A percentile compares a stretch with the other conserved stretches of the same genome.
phyloP scores from a whole-genome alignment of 2,888 invertebrate species.

The Arge pagana region DNA sequence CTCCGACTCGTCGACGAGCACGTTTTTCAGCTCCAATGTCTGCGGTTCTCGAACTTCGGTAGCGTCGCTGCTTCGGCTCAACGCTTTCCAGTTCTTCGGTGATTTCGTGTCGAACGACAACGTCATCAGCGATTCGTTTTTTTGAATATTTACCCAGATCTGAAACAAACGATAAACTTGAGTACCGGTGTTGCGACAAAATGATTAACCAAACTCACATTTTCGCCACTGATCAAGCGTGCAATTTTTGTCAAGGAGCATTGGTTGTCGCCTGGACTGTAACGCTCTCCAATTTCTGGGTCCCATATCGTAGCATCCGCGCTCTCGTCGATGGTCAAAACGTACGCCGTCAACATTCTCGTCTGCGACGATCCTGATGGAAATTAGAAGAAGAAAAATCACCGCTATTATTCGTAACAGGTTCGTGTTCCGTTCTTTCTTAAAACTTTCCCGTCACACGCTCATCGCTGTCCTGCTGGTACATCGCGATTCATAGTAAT shows the following conservation, averaged over 20 bases:
- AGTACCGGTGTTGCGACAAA: neutral
- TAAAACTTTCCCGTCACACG: no score
- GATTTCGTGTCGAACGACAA: slow-evolving; percentile 47
- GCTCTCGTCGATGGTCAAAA: slow-evolving; percentile 43
- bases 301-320: slow-evolving; percentile 47
- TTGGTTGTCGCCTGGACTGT: slow-evolving; percentile 47
- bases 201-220: slow-evolving; percentile 38
- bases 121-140: slow-evolving; percentile 41
- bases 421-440: no score
- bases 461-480: no score
- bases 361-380: slow-evolving; percentile 49
- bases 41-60: slow-evolving; percentile 39
- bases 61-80: slow-evolving; percentile 33
- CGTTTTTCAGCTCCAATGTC: slow-evolving; percentile 40
- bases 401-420: neutral
- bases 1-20: slow-evolving; percentile 24
- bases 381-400: slow-evolving; percentile 1
- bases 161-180: no score
- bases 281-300: slow-evolving; percentile 50
- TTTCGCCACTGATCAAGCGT: slow-evolving; percentile 49
- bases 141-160: slow-evolving; percentile 54
- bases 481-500: no score
- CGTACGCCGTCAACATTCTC: slow-evolving; percentile 50
- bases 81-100: slow-evolving; percentile 49
- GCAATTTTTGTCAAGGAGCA: slow-evolving; percentile 48